Conservation (phyloP, 1,140 invertebrate species). For the Metaphire vulgaris region DNA sequence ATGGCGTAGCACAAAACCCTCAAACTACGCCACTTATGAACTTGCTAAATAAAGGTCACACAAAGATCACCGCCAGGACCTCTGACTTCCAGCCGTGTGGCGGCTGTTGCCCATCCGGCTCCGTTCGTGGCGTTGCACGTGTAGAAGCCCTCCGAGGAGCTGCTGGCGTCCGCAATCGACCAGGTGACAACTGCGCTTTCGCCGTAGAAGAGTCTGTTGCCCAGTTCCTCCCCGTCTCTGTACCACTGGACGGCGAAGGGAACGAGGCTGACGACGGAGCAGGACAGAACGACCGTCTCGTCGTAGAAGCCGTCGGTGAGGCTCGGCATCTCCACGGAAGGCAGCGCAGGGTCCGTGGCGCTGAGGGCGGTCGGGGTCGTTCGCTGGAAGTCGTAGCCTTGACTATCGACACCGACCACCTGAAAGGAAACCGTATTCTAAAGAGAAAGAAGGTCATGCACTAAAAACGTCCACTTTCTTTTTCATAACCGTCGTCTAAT, state of each 20-base stretch:
- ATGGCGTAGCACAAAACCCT: too few species aligned
- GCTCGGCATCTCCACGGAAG: constrained; percentile 44
- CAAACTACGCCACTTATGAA: too few species aligned
- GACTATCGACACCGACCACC: constrained; percentile 45
- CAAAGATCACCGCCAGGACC: too few species aligned
- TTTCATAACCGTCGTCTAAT: too few species aligned
- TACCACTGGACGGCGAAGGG: constrained; percentile 57
- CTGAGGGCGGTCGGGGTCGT: constrained; percentile 47
- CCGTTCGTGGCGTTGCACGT: constrained; percentile 51
- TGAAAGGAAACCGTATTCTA: too few species aligned
- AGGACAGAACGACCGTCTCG: constrained; percentile 49
- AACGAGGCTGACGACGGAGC: constrained; percentile 55
- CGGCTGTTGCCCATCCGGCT: constrained; percentile 44
- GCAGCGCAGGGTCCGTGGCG: constrained; percentile 36
- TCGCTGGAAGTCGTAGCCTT: constrained; percentile 41
- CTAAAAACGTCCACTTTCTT: too few species aligned
- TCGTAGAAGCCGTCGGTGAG: constrained; percentile 43
- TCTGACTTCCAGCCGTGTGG: constrained; percentile 53
- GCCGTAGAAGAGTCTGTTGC: constrained; percentile 44
- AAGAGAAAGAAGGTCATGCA: too few species aligned
- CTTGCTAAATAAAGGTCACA: too few species aligned
- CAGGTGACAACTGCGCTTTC: constrained; percentile 52
- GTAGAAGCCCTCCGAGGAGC: constrained; percentile 51
- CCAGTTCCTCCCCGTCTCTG: constrained; percentile 44
- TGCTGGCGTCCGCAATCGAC: constrained; percentile 45